A percentile compares a stretch with the other conserved stretches of the same genome.
These are phyloP conservation scores for Drosophila watanabei DNA, from an alignment of 1,140 invertebrate genomes.

Conservation along the genomic window DNA sequence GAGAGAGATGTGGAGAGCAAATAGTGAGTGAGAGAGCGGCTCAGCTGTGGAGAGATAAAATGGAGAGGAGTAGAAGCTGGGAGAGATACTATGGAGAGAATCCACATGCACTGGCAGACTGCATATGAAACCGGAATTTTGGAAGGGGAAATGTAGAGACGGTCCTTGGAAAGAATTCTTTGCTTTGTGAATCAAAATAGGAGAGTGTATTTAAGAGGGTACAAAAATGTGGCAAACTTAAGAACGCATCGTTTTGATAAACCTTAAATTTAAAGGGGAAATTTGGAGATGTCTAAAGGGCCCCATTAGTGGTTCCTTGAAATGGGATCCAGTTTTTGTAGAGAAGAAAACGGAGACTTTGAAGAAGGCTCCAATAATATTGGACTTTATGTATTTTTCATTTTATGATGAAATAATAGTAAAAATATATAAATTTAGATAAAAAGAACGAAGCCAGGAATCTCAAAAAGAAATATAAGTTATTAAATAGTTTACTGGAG, in stretches of 20 bases:
- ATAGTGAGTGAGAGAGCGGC: not conserved
- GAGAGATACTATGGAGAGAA: not conserved
- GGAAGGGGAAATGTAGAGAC: not conserved
- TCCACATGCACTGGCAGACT: not conserved
- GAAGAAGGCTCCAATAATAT: not conserved
- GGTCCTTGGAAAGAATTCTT: not conserved
- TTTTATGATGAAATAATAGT: not conserved
- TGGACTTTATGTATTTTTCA: not conserved
- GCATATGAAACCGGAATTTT: slow-evolving; percentile 13
- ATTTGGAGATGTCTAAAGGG: not conserved
- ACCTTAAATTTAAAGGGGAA: not conserved
- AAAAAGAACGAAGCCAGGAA: not conserved
- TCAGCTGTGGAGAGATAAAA: not conserved
- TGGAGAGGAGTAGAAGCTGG: not conserved
- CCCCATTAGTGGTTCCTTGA: not conserved
- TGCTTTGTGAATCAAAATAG: too few relatives aligned
- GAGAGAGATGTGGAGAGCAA: not conserved
- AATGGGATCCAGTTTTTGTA: not conserved
- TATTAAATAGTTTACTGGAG: too few relatives aligned
- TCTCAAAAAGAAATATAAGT: not conserved
- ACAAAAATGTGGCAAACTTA: not conserved
- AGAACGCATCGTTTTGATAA: not conserved
- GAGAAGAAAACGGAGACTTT: not conserved
- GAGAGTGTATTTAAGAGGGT: not conserved
- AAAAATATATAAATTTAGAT: not conserved